Base-by-base conservation (phyloP, 2,888 invertebrate genomes). In the Diarsia dahlii region DNA sequence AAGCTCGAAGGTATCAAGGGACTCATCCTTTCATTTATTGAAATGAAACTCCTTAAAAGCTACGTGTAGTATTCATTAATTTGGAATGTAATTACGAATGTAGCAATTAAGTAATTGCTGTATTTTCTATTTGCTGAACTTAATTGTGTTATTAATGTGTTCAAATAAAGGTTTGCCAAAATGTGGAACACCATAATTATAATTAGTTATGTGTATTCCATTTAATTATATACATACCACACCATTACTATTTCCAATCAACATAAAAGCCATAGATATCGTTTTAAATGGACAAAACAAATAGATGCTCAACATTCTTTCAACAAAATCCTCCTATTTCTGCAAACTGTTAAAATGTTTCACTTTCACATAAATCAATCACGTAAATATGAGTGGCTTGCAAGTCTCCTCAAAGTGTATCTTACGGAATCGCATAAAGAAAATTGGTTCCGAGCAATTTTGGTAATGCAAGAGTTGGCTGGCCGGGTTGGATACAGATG, bases 391-490 rank as follows among this genome's bases (percentile, higher is more conserved):
- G 90, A 92, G 88, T 90, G 90, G 92, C 88, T 88, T 90, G 91
- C 90, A 90, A 89, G 85, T 91, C 91, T 87, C 87, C 83, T 86
- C 88, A 84, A 87, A 90, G 92, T 92, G 90, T 91, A 91, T 90
- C 91, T 93, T 92, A 92, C 77, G 54, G 88, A 92, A 92, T 92
- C 92, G 91, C 92, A 94, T 95, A 94, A 94, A 95, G 93, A 91
- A 94, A 92, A 95, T 95, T 94, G 94, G 93, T 94, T 94, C 91
- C 90, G 89, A 93, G 94, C 95, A 95, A 95, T 95, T 95, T 94
- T 92, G 89, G 94, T 95, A 95, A 95, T 95, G 95, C 94, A 95
- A 90, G 92, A 93, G 91, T 95, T 94, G 94, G 93, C 94, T 91
- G 90, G 90, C 91, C 88, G 91, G 90, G 91, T 90, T 90, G 89